Evolutionary conservation across 2,797 vertebrate genomes (phyloP).

Genomic region (Nothura maculosa): DNA sequence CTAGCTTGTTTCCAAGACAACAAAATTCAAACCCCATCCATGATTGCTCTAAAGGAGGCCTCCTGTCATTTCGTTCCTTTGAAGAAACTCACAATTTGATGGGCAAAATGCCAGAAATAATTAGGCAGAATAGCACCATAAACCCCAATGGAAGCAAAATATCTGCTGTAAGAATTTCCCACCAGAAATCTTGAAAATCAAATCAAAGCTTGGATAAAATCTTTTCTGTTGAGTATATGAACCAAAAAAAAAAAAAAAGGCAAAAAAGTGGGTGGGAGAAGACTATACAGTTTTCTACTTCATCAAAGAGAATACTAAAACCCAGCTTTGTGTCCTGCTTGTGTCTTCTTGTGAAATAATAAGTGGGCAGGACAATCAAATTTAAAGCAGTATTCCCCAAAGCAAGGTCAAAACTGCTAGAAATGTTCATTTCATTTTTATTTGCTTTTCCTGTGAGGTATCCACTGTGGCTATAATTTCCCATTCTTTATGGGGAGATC

Average conservation of each 20-base stretch:
- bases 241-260: not conserved
- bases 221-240: constrained; percentile 52
- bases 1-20: constrained; percentile 85
- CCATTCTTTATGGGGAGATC: constrained; percentile 77
- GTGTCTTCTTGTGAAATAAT: constrained; percentile 65
- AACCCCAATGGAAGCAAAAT: constrained; percentile 73
- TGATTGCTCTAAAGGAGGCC: constrained; percentile 77
- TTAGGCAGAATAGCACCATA: constrained; percentile 76
- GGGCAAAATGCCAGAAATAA: constrained; percentile 83
- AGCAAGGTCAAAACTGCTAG: constrained; percentile 72
- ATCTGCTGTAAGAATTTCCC: constrained; percentile 75
- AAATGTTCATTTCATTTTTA: constrained; percentile 79
- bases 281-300: constrained; percentile 46
- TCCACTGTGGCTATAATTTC: constrained; percentile 77
- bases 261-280: not conserved
- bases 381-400: constrained; percentile 75
- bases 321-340: constrained; percentile 58
- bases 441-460: constrained; percentile 79
- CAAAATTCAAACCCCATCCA: constrained; percentile 78
- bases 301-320: constrained; percentile 64
- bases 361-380: constrained; percentile 70
- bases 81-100: constrained; percentile 81
- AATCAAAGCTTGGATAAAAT: constrained; percentile 73
- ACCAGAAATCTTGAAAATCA: constrained; percentile 76
- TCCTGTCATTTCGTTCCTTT: constrained; percentile 80